Percentiles rank a stretch among this genome's conserved stretches.
These are phyloP conservation scores for Melanotaenia duboulayi DNA, from an alignment of 2,113 vertebrate species.

Conservation along the genomic window DNA sequence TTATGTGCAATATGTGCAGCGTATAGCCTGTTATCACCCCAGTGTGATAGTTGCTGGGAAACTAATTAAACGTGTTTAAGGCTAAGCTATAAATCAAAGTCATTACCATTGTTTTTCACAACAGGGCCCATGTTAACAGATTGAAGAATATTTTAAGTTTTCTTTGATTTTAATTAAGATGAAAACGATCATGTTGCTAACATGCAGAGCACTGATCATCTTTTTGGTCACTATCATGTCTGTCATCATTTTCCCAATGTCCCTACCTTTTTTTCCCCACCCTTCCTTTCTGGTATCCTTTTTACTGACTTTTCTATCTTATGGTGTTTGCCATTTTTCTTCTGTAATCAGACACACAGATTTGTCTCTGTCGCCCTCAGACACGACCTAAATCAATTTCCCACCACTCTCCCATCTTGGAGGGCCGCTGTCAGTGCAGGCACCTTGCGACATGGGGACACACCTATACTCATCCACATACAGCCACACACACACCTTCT, in stretches of 20 bases:
- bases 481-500: constrained; percentile 27
- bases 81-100: not conserved
- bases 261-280: not conserved
- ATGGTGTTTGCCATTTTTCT: constrained; percentile 67
- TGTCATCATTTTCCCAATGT: not conserved
- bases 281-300: constrained; percentile 21
- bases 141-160: not conserved
- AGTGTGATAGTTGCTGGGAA: not conserved
- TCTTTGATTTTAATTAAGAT: not conserved
- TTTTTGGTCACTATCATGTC: not conserved
- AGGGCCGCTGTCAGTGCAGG: constrained; percentile 68
- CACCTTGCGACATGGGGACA: constrained; percentile 57
- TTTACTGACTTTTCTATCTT: constrained; percentile 59
- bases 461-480: constrained; percentile 36
- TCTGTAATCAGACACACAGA: constrained; percentile 73
- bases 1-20: not conserved
- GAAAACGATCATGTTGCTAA: too few species aligned
- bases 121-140: not conserved
- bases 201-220: too few species aligned
- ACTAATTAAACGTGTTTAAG: not conserved
- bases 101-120: not conserved
- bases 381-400: constrained; percentile 77
- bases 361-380: constrained; percentile 76
- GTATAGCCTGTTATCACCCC: not conserved
- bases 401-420: constrained; percentile 68